Base-by-base conservation (phyloP, 2,113 vertebrate species). In the Gavialis gangeticus region DNA sequence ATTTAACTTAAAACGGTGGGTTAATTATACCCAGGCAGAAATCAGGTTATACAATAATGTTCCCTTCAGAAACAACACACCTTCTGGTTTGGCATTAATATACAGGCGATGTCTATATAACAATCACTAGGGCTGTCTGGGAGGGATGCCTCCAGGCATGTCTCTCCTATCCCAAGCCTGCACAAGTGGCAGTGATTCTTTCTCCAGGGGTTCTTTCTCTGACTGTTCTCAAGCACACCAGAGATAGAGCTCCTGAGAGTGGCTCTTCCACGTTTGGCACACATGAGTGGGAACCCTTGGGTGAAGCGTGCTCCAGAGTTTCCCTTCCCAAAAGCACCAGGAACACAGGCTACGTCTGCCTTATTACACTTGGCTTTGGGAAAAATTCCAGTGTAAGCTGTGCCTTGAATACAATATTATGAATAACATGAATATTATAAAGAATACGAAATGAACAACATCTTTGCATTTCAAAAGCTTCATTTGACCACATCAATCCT, bases 381-480 rank as follows among this genome's bases (percentile, higher is more conserved):
- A 46, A 46, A 46, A 46, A 46, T 46, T 46, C 46, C 46, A 46
- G 46, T 46, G 46, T 46, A 46, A 46, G 46, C 46, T 46, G 46
- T 46, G 46, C 46, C 59, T 55, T 85, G 79, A 91, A 92, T 91
- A 92, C 11, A 63, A 34, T 87, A 93, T 94, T 79, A 89, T 92
- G 82, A 95, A 94, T 93, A 94, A 96, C 94, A 96, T 91, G 92
- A 93, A 96, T 94, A 46, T 46, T 46, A 46, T 46, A 7, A 46
- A 46, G 46, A 46, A 46, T 46, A 46, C 9, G 22, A 71, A 71
- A 34, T 91, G 94, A 92, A 11, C 69, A 96, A 96, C 64, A 95
- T 96, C 60, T 91, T 85, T 93, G 89, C 58, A 91, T 85, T 95
- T 78, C 93, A 89, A 95, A 95, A 95, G 69, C 82, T 85, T 96